phyloP scores from a whole-genome alignment of 2,113 vertebrate species.

The Antechinus stuartii region DNA sequence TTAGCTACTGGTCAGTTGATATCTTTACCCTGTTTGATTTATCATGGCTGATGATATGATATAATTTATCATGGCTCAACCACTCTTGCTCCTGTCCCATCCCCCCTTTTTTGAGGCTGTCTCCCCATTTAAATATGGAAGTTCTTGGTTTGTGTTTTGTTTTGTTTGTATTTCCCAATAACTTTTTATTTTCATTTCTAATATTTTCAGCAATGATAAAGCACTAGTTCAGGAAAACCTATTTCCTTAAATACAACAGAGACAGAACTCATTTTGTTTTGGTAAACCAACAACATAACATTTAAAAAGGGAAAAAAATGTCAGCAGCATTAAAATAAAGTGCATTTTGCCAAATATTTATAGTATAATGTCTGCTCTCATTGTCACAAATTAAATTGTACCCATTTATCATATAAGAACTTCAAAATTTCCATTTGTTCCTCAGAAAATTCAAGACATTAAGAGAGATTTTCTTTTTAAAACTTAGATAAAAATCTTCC shows the following conservation, averaged over 20 bases:
- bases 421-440: slow-evolving; percentile 44
- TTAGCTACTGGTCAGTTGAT: background rate
- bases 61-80: too few species aligned
- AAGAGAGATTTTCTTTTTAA: slow-evolving; percentile 21
- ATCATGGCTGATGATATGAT: too few species aligned
- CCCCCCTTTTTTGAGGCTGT: background rate
- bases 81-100: too few species aligned
- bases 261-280: slow-evolving; percentile 64
- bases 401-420: background rate
- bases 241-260: slow-evolving; percentile 79
- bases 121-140: background rate
- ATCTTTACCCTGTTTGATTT: too few species aligned
- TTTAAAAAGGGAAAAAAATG: slow-evolving; percentile 20
- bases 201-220: slow-evolving; percentile 79
- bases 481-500: too few species aligned
- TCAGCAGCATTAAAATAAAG: slow-evolving; percentile 84
- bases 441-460: slow-evolving; percentile 50
- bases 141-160: too few species aligned
- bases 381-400: background rate
- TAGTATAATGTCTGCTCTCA: background rate
- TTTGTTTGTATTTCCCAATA: slow-evolving; percentile 58
- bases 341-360: slow-evolving; percentile 77
- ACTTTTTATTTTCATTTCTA: slow-evolving; percentile 82
- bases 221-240: slow-evolving; percentile 79
- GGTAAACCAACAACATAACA: slow-evolving; percentile 64